These are phyloP conservation scores for Pemphigus obesinymphae DNA, from an alignment of 1,140 invertebrate species.

Conservation along the genomic window DNA sequence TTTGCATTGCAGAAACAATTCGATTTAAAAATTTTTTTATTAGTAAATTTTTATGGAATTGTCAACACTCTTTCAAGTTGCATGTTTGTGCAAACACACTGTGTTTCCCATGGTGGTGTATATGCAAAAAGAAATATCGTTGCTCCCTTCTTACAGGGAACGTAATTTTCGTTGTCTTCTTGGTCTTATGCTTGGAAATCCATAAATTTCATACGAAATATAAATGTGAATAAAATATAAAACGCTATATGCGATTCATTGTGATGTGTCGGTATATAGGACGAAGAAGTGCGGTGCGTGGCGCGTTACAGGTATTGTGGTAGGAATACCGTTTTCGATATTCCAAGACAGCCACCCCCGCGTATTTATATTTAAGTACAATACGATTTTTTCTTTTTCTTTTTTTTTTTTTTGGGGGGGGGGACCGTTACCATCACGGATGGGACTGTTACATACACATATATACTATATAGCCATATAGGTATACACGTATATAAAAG, in stretches of 20 bases:
- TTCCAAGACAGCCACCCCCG: not conserved
- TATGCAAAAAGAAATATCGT: not conserved
- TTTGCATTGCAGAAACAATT: no score
- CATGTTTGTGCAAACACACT: no score
- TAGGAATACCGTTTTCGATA: not conserved
- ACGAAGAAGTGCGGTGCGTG: not conserved
- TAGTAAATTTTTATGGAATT: not conserved
- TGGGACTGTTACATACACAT: not conserved
- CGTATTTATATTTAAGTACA: no score
- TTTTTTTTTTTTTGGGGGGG: no score
- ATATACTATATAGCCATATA: not conserved
- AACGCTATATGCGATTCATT: not conserved
- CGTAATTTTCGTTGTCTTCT: no score
- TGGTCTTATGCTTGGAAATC: not conserved
- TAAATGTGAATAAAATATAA: conserved; percentile 1
- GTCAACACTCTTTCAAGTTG: not conserved
- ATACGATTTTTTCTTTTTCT: no score
- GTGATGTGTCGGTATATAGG: not conserved
- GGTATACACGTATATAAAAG: not conserved
- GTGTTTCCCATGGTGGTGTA: not conserved
- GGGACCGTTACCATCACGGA: conserved; percentile 7
- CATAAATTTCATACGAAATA: not conserved
- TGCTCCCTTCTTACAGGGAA: not conserved
- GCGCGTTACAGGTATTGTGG: not conserved
- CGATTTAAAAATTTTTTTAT: not conserved